phyloP scores from a whole-genome alignment of 1,140 invertebrate genomes.

The Galleria mellonella region DNA sequence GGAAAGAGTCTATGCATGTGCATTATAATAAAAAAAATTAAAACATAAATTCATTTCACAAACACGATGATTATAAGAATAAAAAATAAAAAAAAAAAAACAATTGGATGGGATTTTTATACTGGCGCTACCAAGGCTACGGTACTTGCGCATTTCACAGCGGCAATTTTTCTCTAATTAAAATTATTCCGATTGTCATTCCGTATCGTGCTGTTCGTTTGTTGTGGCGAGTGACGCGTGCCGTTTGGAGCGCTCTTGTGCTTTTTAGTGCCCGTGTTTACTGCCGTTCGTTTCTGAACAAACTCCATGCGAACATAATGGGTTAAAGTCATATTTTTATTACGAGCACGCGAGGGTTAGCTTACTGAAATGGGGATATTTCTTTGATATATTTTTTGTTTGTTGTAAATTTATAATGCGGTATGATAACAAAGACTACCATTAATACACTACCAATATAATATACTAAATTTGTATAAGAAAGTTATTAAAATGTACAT shows the following conservation, averaged over 20 bases:
- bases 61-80: too few relatives aligned
- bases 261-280: constrained; percentile 67
- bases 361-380: constrained; percentile 10
- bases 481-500: too few relatives aligned
- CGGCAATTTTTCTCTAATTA: constrained; percentile 72
- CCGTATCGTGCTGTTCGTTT: constrained; percentile 42
- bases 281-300: constrained; percentile 35
- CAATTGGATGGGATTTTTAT: background rate
- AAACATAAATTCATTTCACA: too few relatives aligned
- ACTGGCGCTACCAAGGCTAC: constrained; percentile 23
- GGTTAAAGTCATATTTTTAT: constrained; percentile 39
- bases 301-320: constrained; percentile 36
- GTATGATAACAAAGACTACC: too few relatives aligned
- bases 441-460: too few relatives aligned
- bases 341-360: constrained; percentile 22
- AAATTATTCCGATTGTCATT: constrained; percentile 70
- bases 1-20: too few relatives aligned
- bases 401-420: background rate
- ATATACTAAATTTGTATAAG: too few relatives aligned
- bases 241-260: constrained; percentile 59
- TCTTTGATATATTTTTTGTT: background rate
- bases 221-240: constrained; percentile 61
- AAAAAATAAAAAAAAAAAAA: too few relatives aligned
- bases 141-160: constrained; percentile 45
- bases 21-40: too few relatives aligned